These are phyloP conservation scores for Agelas oroides DNA, from an alignment of 37 sponge, comb jelly and placozoan species.

Conservation along the genomic window DNA sequence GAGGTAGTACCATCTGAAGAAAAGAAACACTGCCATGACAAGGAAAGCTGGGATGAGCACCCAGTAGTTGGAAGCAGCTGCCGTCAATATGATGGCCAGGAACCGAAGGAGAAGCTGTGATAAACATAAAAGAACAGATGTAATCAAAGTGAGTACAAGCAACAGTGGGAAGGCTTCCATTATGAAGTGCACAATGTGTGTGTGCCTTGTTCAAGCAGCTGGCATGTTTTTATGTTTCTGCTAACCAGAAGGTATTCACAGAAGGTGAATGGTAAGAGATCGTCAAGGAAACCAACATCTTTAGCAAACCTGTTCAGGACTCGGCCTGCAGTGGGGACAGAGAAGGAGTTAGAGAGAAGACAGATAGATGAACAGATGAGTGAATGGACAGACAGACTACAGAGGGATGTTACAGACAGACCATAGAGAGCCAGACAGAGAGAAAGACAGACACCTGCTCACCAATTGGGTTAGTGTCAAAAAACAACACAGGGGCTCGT, in stretches of 20 bases:
- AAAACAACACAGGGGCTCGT: constrained; percentile 76
- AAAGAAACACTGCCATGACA: constrained; percentile 33
- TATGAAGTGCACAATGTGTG: too few relatives aligned
- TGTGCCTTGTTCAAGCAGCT: too few relatives aligned
- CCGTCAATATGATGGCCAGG: constrained; percentile 55
- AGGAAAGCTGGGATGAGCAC: constrained; percentile 46
- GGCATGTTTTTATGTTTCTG: not conserved
- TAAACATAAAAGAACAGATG: too few relatives aligned
- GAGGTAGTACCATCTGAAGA: constrained; percentile 59
- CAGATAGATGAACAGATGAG: too few relatives aligned
- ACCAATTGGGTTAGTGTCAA: constrained; percentile 87
- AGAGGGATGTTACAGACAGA: too few relatives aligned
- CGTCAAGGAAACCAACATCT: constrained; percentile 81
- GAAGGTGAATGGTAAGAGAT: constrained; percentile 65
- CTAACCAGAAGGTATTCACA: constrained; percentile 59
- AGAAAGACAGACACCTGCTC: too few relatives aligned
- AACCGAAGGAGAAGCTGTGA: constrained; percentile 46
- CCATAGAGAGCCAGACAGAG: too few relatives aligned
- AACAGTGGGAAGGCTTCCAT: too few relatives aligned
- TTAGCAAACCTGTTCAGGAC: constrained; percentile 86
- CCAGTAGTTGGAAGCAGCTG: constrained; percentile 59
- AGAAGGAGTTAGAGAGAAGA: too few relatives aligned
- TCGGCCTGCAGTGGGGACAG: constrained; percentile 30
- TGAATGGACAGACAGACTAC: too few relatives aligned
- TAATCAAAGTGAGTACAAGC: too few relatives aligned